Evolutionary conservation across 2,888 invertebrate genomes (phyloP).

Genomic region (Lasius fuliginosus): DNA sequence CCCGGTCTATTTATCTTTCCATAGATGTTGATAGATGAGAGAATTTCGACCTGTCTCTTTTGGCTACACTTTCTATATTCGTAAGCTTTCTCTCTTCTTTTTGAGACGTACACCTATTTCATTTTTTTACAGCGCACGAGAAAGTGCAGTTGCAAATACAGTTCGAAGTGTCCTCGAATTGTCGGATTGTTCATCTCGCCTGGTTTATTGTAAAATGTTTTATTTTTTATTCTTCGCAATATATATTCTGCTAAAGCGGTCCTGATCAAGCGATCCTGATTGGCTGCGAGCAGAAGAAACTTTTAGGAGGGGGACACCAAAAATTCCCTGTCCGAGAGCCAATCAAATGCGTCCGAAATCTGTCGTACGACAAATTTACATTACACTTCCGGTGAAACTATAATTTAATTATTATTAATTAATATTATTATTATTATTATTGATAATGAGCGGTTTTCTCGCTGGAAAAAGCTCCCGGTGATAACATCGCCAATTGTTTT

Average conservation of each 20-base stretch:
- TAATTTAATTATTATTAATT: too few relatives aligned
- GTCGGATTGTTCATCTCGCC: neutral
- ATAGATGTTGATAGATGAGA: neutral
- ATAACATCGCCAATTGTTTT: too few relatives aligned
- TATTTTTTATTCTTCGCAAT: neutral
- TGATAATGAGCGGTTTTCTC: too few relatives aligned
- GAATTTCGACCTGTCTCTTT: neutral
- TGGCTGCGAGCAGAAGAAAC: neutral
- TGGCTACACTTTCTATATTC: neutral
- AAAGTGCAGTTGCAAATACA: neutral
- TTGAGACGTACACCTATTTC: neutral
- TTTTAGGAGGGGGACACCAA: neutral
- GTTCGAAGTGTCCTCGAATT: neutral
- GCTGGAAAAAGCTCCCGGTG: too few relatives aligned
- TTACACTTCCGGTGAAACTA: too few relatives aligned
- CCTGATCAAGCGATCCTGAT: neutral
- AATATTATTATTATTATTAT: too few relatives aligned
- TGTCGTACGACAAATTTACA: neutral
- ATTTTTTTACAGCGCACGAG: neutral
- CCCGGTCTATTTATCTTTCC: neutral
- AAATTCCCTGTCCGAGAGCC: neutral
- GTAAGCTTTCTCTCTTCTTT: neutral
- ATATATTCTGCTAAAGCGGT: neutral
- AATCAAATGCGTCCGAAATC: neutral
- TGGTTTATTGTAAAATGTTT: neutral